Conservation (phyloP, 2,797 vertebrate genomes). For the Euthynnus affinis region DNA sequence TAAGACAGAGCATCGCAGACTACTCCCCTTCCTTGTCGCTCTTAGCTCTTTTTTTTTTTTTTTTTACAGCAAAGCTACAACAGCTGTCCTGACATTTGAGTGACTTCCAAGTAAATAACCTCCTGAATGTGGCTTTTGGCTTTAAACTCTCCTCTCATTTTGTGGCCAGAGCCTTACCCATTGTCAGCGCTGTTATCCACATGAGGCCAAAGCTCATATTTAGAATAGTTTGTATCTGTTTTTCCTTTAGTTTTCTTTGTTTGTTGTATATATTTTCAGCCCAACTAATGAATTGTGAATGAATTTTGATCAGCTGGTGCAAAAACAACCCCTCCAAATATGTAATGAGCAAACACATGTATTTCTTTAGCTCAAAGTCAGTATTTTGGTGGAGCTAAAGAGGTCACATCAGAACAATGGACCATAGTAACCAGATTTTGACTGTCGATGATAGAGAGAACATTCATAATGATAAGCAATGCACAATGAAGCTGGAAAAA, state of each 20-base stretch:
- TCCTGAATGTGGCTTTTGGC: slow-evolving; percentile 78
- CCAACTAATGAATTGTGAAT: neutral
- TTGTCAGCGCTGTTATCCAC: slow-evolving; percentile 62
- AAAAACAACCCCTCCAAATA: neutral
- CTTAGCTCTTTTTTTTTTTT: slow-evolving; percentile 33
- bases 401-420: slow-evolving; percentile 23
- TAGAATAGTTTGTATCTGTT: slow-evolving; percentile 49
- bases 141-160: slow-evolving; percentile 84
- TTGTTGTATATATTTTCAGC: slow-evolving; percentile 30
- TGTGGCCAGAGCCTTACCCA: slow-evolving; percentile 57
- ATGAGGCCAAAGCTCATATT: slow-evolving; percentile 39
- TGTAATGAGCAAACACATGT: neutral
- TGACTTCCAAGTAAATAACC: slow-evolving; percentile 68
- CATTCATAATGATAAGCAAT: slow-evolving; percentile 30
- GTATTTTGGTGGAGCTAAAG: slow-evolving; percentile 8
- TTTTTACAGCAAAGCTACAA: slow-evolving; percentile 51
- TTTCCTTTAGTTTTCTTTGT: slow-evolving; percentile 21
- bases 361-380: slow-evolving; percentile 6
- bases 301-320: neutral
- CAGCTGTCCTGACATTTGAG: slow-evolving; percentile 69
- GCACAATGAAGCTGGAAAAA: slow-evolving; percentile 35
- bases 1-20: slow-evolving; percentile 20
- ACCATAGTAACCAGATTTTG: slow-evolving; percentile 7
- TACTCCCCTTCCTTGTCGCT: slow-evolving; percentile 56
- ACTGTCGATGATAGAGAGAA: slow-evolving; percentile 52